Conservation (phyloP, 2,797 vertebrate species). For the Acipenser ruthenus region DNA sequence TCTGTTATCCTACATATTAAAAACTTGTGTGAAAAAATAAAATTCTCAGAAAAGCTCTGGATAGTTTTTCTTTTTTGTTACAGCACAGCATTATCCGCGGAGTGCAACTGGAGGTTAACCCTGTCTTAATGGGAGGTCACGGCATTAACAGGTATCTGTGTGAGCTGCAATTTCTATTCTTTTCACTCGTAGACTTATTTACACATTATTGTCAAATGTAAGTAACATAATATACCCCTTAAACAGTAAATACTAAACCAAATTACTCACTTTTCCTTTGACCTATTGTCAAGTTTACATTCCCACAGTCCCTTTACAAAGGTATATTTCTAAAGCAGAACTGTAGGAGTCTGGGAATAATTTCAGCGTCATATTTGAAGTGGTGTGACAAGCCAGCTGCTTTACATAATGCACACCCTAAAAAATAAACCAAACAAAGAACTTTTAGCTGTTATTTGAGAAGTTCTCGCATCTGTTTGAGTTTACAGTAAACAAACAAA, state of each 20-base stretch:
- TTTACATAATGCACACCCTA: neutral
- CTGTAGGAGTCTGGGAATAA: neutral
- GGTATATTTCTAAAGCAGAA: neutral
- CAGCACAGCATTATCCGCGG: conserved; percentile 22
- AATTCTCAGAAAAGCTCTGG: neutral
- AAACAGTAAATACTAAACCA: conserved; percentile 46
- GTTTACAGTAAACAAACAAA: neutral
- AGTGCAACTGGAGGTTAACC: neutral
- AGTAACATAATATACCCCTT: conserved; percentile 35
- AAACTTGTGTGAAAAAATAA: conserved; percentile 22
- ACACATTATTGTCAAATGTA: conserved; percentile 47
- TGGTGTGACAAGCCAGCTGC: neutral
- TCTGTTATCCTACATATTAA: neutral
- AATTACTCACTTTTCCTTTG: conserved; percentile 35
- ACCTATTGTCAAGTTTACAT: conserved; percentile 2
- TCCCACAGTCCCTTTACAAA: neutral
- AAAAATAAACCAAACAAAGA: neutral
- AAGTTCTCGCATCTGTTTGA: neutral
- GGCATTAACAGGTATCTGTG: conserved; percentile 7
- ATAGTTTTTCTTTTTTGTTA: no score
- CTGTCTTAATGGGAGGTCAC: no score
- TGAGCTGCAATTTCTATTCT: conserved; percentile 25
- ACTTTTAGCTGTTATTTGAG: neutral
- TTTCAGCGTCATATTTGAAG: neutral
- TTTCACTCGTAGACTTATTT: conserved; percentile 47